Conservation (phyloP, 1,140 invertebrate genomes). For the Muscidifurax raptorellus region DNA sequence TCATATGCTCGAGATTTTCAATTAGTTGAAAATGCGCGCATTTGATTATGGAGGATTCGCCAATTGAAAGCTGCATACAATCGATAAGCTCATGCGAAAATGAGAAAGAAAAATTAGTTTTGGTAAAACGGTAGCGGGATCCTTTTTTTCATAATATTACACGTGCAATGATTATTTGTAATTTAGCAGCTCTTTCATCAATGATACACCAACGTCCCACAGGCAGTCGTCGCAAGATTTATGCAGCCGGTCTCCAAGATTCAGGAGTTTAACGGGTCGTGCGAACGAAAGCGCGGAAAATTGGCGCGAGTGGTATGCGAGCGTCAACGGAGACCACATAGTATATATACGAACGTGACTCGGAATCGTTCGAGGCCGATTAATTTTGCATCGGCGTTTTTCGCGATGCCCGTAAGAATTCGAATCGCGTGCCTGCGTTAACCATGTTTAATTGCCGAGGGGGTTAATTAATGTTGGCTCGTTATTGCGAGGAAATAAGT, state of each 20-base stretch:
- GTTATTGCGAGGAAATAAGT: background rate
- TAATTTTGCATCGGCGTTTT: background rate
- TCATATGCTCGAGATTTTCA: background rate
- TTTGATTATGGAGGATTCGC: background rate
- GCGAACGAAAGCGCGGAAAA: background rate
- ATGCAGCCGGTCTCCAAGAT: conserved; percentile 25
- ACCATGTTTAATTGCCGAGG: background rate
- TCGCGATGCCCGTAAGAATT: no score
- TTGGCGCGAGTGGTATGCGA: background rate
- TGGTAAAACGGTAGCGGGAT: no score
- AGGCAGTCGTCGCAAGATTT: conserved; percentile 21
- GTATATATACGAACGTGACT: background rate
- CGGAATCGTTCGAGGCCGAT: background rate
- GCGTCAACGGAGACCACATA: background rate
- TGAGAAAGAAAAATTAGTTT: no score
- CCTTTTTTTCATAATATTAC: no score
- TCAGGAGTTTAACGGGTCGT: conserved; percentile 7
- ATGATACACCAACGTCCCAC: background rate
- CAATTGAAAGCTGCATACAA: background rate
- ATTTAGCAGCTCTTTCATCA: background rate
- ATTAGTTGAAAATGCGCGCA: background rate
- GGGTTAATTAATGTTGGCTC: background rate
- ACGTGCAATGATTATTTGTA: no score
- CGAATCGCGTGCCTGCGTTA: no score
- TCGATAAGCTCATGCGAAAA: no score